Percentiles rank a stretch among this genome's conserved stretches.
Evolutionary conservation across 2,797 vertebrate genomes (phyloP).

Genomic region (Cygnus olor): DNA sequence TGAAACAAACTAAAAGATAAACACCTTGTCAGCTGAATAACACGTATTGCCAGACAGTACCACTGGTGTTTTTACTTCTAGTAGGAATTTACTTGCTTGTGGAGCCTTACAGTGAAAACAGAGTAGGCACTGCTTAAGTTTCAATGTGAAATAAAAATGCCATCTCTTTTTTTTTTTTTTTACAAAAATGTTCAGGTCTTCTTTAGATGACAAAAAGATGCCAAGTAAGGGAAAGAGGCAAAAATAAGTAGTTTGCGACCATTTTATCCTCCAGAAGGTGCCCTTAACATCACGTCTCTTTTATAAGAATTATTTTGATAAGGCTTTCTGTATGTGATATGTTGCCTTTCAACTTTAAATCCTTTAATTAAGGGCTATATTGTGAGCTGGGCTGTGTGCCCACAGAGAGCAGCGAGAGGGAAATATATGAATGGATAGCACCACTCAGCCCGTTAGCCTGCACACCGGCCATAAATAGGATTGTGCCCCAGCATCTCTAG

Average conservation of each 20-base stretch:
- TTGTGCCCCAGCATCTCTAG: neutral
- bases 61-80: neutral
- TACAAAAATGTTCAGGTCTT: neutral
- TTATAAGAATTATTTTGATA: constrained; percentile 5
- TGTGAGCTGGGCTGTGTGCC: neutral
- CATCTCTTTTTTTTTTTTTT: neutral
- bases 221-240: neutral
- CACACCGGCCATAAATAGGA: neutral
- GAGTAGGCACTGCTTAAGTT: neutral
- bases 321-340: neutral
- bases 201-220: neutral
- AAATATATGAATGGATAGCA: neutral
- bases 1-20: neutral
- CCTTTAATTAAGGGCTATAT: neutral
- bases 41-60: neutral
- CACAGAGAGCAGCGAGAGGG: neutral
- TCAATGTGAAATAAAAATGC: neutral
- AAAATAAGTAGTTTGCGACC: neutral
- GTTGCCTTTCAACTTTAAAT: neutral
- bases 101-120: neutral
- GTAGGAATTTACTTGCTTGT: neutral
- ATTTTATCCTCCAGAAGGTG: neutral
- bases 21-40: neutral
- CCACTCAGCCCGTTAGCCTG: neutral
- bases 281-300: neutral